phyloP scores from a whole-genome alignment of 2,797 vertebrate species.

The Pseudochirops corinnae region DNA sequence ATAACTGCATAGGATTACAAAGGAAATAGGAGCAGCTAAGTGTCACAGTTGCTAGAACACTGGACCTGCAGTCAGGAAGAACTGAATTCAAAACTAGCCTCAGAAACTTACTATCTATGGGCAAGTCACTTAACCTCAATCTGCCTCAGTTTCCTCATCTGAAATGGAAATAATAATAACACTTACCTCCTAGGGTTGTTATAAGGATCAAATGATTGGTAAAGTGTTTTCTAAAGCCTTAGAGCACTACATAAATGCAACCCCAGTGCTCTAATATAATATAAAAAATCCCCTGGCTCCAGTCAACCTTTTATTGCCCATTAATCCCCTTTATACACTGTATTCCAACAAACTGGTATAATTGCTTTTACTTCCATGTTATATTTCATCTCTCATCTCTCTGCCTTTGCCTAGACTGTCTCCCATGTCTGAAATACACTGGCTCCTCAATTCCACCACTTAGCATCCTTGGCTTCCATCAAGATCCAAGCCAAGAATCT shows the following conservation, averaged over 20 bases:
- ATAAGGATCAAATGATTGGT: background rate
- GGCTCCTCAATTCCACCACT: background rate
- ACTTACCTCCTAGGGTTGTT: background rate
- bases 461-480: background rate
- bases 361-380: background rate
- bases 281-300: background rate
- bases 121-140: background rate
- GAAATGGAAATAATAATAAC: background rate
- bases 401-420: background rate
- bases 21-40: background rate
- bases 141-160: background rate
- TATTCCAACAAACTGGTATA: background rate
- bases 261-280: background rate
- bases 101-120: background rate
- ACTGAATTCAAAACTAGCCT: background rate
- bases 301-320: background rate
- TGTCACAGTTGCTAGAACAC: background rate
- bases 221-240: background rate
- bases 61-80: background rate
- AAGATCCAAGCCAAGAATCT: background rate
- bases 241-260: background rate
- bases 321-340: background rate
- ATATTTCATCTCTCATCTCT: background rate
- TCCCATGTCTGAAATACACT: background rate
- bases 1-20: background rate